These are phyloP conservation scores for Drosophila littoralis DNA, from an alignment of 1,140 invertebrate species.

Conservation along the genomic window DNA sequence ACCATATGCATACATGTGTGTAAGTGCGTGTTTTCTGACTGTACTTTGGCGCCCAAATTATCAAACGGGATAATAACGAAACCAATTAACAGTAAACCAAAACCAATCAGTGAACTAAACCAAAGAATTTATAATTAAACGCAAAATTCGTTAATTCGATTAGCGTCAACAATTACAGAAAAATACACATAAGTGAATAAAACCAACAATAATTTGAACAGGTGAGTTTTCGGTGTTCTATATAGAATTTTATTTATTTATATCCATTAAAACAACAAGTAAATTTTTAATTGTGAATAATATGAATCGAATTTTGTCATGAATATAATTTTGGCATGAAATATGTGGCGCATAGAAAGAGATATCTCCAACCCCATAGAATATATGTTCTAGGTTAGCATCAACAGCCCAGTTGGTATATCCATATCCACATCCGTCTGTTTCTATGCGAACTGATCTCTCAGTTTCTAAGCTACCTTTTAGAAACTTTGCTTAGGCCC, in stretches of 20 bases:
- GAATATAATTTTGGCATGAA: too few species aligned
- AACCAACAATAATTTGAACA: constrained; percentile 14
- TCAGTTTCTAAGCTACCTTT: too few species aligned
- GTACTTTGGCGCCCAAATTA: constrained; percentile 75
- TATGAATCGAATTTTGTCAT: too few species aligned
- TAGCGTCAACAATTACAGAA: constrained; percentile 33
- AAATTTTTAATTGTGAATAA: too few species aligned
- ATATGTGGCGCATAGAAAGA: too few species aligned
- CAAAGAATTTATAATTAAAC: constrained; percentile 55
- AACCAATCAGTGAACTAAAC: constrained; percentile 56
- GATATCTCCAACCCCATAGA: too few species aligned
- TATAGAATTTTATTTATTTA: not conserved
- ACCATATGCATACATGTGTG: not conserved
- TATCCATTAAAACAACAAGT: not conserved
- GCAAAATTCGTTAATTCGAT: constrained; percentile 40
- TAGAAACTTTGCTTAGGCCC: too few species aligned
- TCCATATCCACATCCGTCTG: too few species aligned
- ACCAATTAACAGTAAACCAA: constrained; percentile 47
- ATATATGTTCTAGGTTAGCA: too few species aligned
- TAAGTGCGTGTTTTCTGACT: constrained; percentile 42
- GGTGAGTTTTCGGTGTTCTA: constrained; percentile 8
- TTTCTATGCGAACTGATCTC: too few species aligned
- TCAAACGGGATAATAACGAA: constrained; percentile 36
- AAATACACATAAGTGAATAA: constrained; percentile 15
- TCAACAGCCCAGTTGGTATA: too few species aligned